phyloP scores from a whole-genome alignment of 2,113 vertebrate genomes.

The Alaudala cheleensis region DNA sequence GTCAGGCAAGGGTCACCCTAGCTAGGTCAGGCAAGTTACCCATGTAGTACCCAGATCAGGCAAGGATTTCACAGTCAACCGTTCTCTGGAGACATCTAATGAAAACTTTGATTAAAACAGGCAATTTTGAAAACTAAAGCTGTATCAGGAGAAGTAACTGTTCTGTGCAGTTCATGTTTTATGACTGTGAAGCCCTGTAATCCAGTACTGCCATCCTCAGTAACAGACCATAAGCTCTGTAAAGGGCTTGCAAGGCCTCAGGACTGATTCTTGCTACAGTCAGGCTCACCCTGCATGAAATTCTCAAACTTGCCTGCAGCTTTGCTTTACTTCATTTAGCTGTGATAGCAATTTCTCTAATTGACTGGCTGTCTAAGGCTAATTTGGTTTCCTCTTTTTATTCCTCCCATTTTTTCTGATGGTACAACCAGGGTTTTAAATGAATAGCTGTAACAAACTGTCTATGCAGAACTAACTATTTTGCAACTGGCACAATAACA shows the following conservation, averaged over 20 bases:
- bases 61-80: not conserved
- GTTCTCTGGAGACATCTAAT: not conserved
- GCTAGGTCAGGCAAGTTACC: not conserved
- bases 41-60: not conserved
- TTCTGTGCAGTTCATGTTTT: not conserved
- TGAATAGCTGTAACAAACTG: not conserved
- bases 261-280: not conserved
- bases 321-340: not conserved
- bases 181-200: not conserved
- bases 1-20: not conserved
- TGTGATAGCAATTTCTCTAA: not conserved
- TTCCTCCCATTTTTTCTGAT: rapidly evolving
- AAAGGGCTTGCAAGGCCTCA: not conserved
- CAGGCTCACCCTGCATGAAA: not conserved
- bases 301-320: not conserved
- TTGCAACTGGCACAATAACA: not conserved
- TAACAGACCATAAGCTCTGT: not conserved
- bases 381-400: not conserved
- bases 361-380: not conserved
- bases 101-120: not conserved
- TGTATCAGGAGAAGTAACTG: not conserved
- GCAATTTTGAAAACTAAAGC: not conserved
- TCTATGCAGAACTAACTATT: not conserved
- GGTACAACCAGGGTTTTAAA: not conserved
- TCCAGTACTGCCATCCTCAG: not conserved